Base-by-base conservation (phyloP, 35 echinoderm and acorn worm species). In the Nesometra sesokonis region DNA sequence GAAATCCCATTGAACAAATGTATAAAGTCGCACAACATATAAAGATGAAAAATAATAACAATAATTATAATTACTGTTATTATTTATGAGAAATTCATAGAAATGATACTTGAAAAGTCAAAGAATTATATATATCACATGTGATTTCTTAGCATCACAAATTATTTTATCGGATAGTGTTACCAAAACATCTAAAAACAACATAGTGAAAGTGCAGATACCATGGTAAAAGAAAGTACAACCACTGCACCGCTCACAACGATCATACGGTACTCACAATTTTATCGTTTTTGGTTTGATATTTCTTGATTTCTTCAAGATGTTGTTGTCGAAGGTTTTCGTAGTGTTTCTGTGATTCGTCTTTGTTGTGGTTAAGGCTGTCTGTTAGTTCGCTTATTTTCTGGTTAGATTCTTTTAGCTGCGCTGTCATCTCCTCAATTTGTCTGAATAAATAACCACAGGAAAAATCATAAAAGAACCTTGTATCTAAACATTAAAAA, bases 391-490 rank as follows among this genome's bases (percentile, higher is more conserved):
- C 88, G 34, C 86, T 82, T 32, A 94, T 78, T 23, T 81, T 94
- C 40, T 94, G 92, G 85, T 87, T 91, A n/a, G 88, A 80, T 19
- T 89, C 85, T 23, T 90, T 88, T 19, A 94, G 32, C 77, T 91
- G 80, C 9, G 88, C 77, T 83, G 89, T 87, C 43, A 99, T 79
- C 35, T 99, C 96, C 84, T 99, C 96, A 80, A 99, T 89, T 81
- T 87, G 89, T 87, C 91, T 97, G 33, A 29, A 40, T 78, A 79
- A 32, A 67, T 34, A 87, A 23, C 23, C 52, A 67, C 52, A 67
- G 7, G 0, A 27, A 9, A 67, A 67, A 13, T 13, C 2, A 43
- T 43, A 15, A 7, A 43, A 43, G 4, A 43, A 43, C 38, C 38
- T 7, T 7, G 38, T 43, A 43, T 15, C 15, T 4, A 43, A 15